A percentile compares a stretch with the other conserved stretches of the same genome.
Conservation (phyloP, 2,113 vertebrate genomes). For the Hippocampus barbouri region DNA sequence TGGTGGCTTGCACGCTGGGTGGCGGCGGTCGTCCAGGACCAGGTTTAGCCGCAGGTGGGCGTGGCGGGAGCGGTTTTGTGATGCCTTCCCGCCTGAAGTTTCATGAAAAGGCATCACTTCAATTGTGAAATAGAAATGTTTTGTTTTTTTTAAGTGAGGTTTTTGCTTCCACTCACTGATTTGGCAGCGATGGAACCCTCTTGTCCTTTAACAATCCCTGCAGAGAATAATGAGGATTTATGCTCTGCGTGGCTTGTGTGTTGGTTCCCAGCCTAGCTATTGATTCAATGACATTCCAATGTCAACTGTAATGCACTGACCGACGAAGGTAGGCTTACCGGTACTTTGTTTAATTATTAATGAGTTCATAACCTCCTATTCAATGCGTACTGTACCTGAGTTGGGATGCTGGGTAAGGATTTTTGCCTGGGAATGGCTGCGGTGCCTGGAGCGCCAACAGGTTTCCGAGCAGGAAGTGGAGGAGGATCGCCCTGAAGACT, state of each 20-base stretch:
- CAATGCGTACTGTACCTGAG: slow-evolving; percentile 34
- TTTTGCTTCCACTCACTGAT: not conserved
- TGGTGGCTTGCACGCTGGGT: slow-evolving; percentile 66
- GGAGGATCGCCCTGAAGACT: slow-evolving; percentile 71
- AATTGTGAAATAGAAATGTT: not conserved
- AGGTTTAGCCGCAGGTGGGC: slow-evolving; percentile 76
- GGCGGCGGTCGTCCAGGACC: slow-evolving; percentile 83
- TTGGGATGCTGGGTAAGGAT: slow-evolving; percentile 19
- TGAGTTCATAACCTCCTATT: too few relatives aligned
- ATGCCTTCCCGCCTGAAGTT: slow-evolving; percentile 64
- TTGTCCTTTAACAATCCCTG: not conserved
- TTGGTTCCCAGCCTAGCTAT: not conserved
- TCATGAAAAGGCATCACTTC: not conserved
- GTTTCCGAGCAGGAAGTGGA: slow-evolving; percentile 80
- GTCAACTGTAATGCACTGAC: too few relatives aligned
- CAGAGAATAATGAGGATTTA: not conserved
- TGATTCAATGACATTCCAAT: too few relatives aligned
- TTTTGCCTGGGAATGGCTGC: slow-evolving; percentile 52
- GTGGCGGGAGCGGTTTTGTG: slow-evolving; percentile 74
- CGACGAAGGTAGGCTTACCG: too few relatives aligned
- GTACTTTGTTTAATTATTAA: too few relatives aligned
- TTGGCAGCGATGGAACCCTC: not conserved
- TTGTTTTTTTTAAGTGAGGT: not conserved
- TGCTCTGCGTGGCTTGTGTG: not conserved
- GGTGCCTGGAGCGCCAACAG: slow-evolving; percentile 72